These are phyloP conservation scores for Limnephilus rhombicus DNA, from an alignment of 2,888 invertebrate species.

Conservation along the genomic window DNA sequence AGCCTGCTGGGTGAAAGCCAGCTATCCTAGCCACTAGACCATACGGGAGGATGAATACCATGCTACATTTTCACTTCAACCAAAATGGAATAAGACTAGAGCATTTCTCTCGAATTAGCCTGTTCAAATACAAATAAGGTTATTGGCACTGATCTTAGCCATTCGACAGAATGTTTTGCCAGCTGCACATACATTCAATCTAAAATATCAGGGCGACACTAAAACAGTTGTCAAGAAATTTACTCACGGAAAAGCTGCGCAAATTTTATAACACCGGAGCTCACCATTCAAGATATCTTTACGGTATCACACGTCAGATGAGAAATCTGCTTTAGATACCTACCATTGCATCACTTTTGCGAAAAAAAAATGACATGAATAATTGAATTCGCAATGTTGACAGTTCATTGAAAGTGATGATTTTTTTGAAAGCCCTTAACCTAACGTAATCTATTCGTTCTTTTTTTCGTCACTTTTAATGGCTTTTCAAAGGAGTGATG, in stretches of 20 bases:
- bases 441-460: too few species aligned
- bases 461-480: too few species aligned
- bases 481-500: too few species aligned
- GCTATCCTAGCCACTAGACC: slow-evolving; percentile 86
- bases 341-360: too few species aligned
- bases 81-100: neutral
- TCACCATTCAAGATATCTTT: neutral
- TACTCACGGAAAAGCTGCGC: too few species aligned
- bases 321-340: too few species aligned
- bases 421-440: too few species aligned
- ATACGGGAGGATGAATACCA: slow-evolving; percentile 70
- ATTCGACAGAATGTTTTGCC: neutral
- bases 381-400: too few species aligned
- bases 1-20: slow-evolving; percentile 86
- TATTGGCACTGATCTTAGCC: neutral
- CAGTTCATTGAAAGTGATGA: too few species aligned
- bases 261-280: neutral
- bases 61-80: neutral
- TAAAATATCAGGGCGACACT: neutral
- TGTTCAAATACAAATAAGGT: neutral
- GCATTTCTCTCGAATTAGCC: neutral
- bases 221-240: neutral
- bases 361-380: too few species aligned
- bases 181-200: neutral
- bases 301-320: too few species aligned